Evolutionary conservation across 2,797 vertebrate genomes (phyloP).

Genomic region (Percopsis omiscomaycus): DNA sequence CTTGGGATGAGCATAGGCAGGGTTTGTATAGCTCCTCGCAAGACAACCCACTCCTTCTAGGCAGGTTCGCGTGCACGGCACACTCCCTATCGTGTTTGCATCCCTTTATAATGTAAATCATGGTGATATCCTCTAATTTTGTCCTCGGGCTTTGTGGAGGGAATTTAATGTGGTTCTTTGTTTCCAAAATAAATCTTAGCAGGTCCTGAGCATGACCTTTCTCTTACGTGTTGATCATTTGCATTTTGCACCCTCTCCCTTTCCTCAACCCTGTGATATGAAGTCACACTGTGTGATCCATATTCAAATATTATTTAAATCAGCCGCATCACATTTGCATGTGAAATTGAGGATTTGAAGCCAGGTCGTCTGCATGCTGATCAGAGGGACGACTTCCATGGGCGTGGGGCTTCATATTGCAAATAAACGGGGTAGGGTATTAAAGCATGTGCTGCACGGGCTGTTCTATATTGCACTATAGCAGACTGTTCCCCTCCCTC

Average conservation of each 20-base stretch:
- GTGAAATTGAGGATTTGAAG: slow-evolving; percentile 79
- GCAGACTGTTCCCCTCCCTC: slow-evolving; percentile 36
- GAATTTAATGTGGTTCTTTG: slow-evolving; percentile 66
- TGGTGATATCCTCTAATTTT: slow-evolving; percentile 55
- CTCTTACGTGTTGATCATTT: slow-evolving; percentile 71
- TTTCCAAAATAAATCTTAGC: slow-evolving; percentile 68
- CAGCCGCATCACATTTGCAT: slow-evolving; percentile 76
- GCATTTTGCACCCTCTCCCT: slow-evolving; percentile 62
- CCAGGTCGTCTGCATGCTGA: slow-evolving; percentile 77
- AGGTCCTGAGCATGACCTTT: slow-evolving; percentile 69
- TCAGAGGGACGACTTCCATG: slow-evolving; percentile 69
- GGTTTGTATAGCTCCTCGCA: not conserved
- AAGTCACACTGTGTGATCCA: slow-evolving; percentile 76
- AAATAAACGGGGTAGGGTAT: slow-evolving; percentile 63
- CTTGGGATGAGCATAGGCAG: slow-evolving; percentile 18
- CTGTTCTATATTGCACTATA: slow-evolving; percentile 41
- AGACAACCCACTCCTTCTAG: slow-evolving; percentile 22
- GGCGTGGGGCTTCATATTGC: slow-evolving; percentile 65
- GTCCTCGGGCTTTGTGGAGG: slow-evolving; percentile 49
- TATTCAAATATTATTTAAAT: slow-evolving; percentile 84
- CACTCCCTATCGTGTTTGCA: slow-evolving; percentile 50
- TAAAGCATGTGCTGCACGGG: slow-evolving; percentile 63
- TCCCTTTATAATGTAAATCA: slow-evolving; percentile 61
- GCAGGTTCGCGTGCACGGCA: slow-evolving; percentile 15
- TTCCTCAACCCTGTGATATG: slow-evolving; percentile 64